A percentile compares a stretch with the other conserved stretches of the same genome.
Evolutionary conservation across 2,888 invertebrate species (phyloP).

Genomic region (Serrognathus titanus): DNA sequence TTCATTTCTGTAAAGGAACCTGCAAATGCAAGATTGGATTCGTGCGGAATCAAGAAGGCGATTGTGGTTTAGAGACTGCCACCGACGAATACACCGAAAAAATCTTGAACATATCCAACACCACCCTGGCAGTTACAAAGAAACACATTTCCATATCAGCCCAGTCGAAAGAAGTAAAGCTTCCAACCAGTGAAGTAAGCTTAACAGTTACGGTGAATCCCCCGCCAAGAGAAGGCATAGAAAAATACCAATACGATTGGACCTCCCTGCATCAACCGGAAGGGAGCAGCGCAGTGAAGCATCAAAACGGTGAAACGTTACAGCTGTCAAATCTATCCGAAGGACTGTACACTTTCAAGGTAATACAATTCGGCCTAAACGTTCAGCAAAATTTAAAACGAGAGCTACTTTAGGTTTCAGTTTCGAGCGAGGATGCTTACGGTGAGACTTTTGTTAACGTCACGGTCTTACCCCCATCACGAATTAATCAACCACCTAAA

Average conservation of each 20-base stretch:
- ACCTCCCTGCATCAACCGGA: constrained; percentile 80
- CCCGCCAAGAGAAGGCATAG: constrained; percentile 52
- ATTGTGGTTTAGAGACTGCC: constrained; percentile 31
- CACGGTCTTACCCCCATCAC: constrained; percentile 79
- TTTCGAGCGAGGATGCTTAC: constrained; percentile 72
- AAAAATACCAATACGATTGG: constrained; percentile 85
- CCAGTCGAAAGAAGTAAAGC: constrained; percentile 69
- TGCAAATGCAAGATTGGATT: constrained; percentile 71
- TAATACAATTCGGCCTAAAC: constrained; percentile 32
- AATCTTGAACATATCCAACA: constrained; percentile 23
- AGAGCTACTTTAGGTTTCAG: constrained; percentile 52
- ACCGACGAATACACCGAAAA: constrained; percentile 33
- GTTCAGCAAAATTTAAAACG: background rate
- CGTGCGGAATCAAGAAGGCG: constrained; percentile 46
- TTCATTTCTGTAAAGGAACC: constrained; percentile 56
- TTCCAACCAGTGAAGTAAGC: constrained; percentile 82
- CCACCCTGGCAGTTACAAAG: constrained; percentile 49
- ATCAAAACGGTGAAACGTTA: constrained; percentile 79
- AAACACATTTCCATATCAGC: constrained; percentile 72
- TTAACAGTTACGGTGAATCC: constrained; percentile 80
- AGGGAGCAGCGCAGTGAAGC: constrained; percentile 68
- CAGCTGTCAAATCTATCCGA: constrained; percentile 80
- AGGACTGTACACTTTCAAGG: constrained; percentile 85
- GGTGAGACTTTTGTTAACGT: constrained; percentile 87
- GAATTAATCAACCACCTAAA: constrained; percentile 79